These are phyloP conservation scores for Bactericera cockerelli DNA, from an alignment of 1,140 invertebrate genomes.

Conservation along the genomic window DNA sequence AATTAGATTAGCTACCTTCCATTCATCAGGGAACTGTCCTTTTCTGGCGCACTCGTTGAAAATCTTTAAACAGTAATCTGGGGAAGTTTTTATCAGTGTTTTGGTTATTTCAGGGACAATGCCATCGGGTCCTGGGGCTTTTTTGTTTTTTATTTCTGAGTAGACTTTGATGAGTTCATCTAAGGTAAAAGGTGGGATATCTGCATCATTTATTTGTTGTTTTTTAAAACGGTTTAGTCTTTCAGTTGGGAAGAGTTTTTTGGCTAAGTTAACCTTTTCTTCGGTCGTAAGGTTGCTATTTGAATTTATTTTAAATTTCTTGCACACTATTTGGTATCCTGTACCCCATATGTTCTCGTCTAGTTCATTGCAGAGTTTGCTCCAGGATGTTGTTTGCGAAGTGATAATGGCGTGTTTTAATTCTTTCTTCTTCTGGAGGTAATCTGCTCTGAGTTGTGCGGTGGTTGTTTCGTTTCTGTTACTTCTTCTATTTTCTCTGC, in stretches of 20 bases:
- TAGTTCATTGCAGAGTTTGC: neutral
- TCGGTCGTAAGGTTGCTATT: neutral
- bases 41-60: slow-evolving; percentile 15
- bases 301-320: slow-evolving; percentile 5
- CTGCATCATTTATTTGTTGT: neutral
- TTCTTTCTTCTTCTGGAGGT: neutral
- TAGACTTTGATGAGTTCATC: slow-evolving; percentile 22
- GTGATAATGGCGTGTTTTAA: neutral
- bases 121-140: slow-evolving; percentile 26
- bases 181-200: slow-evolving; percentile 16
- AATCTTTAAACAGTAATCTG: slow-evolving; percentile 11
- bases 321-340: neutral
- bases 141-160: slow-evolving; percentile 19
- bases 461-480: neutral
- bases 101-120: slow-evolving; percentile 23
- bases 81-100: neutral
- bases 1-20: too few relatives aligned
- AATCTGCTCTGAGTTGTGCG: neutral
- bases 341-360: neutral
- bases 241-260: neutral
- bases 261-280: neutral
- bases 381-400: neutral
- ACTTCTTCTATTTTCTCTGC: neutral
- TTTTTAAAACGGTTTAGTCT: neutral
- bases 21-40: slow-evolving; percentile 14